phyloP scores from a whole-genome alignment of 2,113 vertebrate species.

The Leucoraja erinaceus region DNA sequence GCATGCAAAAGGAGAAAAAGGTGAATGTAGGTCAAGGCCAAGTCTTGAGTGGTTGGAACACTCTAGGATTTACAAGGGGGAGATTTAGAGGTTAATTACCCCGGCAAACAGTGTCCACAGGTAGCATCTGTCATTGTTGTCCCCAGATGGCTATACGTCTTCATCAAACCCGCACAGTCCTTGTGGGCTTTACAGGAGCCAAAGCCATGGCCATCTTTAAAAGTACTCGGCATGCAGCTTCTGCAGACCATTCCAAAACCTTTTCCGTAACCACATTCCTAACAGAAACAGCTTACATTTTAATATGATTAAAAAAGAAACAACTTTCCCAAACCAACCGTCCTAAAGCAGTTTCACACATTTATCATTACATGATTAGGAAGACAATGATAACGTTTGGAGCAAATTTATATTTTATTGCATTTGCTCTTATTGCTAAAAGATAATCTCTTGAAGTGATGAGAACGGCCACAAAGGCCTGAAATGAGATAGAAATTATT shows the following conservation, averaged over 20 bases:
- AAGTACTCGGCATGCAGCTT: conserved; percentile 65
- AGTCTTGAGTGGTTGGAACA: background rate
- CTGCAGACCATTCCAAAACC: conserved; percentile 52
- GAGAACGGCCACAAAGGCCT: background rate
- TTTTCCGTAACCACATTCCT: conserved; percentile 53
- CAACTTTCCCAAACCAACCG: background rate
- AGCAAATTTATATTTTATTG: background rate
- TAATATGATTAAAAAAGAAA: background rate
- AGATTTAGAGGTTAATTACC: conserved; percentile 53
- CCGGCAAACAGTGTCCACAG: conserved; percentile 73
- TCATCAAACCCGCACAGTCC: conserved; percentile 56
- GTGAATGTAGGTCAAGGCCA: background rate
- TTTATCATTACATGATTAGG: background rate
- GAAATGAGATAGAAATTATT: background rate
- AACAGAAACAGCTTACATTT: background rate
- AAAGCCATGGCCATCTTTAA: conserved; percentile 59
- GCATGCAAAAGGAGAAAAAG: background rate
- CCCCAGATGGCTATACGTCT: conserved; percentile 52
- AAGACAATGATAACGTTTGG: background rate
- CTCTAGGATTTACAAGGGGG: background rate
- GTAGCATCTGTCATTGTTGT: conserved; percentile 52
- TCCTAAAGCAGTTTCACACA: background rate
- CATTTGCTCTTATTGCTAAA: background rate
- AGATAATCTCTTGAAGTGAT: background rate
- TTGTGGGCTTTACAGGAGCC: conserved; percentile 61